These are phyloP conservation scores for Passerculus sandwichensis DNA, from an alignment of 2,797 vertebrate genomes.

Conservation along the genomic window DNA sequence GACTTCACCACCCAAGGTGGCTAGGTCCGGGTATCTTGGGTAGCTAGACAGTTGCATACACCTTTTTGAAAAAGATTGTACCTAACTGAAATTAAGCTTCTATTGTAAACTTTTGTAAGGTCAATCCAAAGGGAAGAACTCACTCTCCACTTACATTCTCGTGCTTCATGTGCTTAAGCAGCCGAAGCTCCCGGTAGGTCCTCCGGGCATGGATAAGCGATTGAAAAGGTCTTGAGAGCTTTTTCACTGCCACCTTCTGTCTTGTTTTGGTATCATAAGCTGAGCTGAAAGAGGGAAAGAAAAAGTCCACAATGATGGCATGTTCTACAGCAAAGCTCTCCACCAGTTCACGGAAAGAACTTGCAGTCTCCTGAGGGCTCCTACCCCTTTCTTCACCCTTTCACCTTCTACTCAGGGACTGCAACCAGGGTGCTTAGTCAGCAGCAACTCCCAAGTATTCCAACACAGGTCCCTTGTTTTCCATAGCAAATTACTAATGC, in stretches of 20 bases:
- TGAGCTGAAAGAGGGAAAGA: conserved; percentile 80
- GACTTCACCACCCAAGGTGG: background rate
- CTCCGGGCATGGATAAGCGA: conserved; percentile 93
- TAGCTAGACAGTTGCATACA: background rate
- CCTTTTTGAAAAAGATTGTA: background rate
- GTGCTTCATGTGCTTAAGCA: conserved; percentile 97
- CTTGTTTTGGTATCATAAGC: conserved; percentile 85
- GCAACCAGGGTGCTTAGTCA: background rate
- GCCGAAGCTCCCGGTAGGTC: conserved; percentile 91
- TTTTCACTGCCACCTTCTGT: conserved; percentile 95
- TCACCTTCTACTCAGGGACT: background rate
- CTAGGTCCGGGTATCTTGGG: background rate
- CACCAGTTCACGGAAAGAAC: background rate
- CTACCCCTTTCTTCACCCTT: background rate
- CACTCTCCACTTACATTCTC: conserved; percentile 87
- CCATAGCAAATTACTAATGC: background rate
- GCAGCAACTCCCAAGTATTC: background rate
- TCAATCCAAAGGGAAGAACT: background rate
- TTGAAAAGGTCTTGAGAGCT: conserved; percentile 96
- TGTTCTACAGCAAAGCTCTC: background rate
- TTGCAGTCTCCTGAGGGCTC: background rate
- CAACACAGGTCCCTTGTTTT: background rate
- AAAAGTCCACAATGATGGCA: background rate
- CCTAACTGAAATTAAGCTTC: background rate
- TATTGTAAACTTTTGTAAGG: background rate